Evolutionary conservation across 2,113 vertebrate species (phyloP), one percentile per base, ranked within the genome.

Genomic region (Apus apus): DNA sequence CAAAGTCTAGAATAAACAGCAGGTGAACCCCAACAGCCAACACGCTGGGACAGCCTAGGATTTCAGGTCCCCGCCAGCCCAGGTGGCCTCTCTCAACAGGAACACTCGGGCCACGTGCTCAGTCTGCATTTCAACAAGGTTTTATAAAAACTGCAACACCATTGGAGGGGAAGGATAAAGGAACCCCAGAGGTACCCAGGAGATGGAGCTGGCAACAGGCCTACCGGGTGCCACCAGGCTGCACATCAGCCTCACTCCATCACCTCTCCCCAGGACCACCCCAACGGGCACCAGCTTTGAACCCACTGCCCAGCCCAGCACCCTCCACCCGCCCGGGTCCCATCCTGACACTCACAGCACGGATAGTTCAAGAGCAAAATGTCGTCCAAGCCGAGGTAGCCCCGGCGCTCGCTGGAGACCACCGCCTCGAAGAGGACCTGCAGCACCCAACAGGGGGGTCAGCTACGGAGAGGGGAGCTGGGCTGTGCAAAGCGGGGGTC

Each of bases 291-390:
- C 20, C 54, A 80, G 34, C 34, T 51, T 54, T 22, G 0, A 60
- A 56, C 3, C 17, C n/a, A 3, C 38, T 34, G 34, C 64, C 64
- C 64, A 76, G 34, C 43, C n/a, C 36, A n/a, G 2, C 62, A 60
- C 32, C n/a, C 57, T 15, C 6, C 8, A 15, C 34, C 26, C 53
- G 15, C 54, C 15, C 3, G 0, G 19, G 11, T n/a, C 36, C 71
- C 85, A 12, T 5, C 36, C 2, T 0, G 2, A 32, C 94, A 99
- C 99, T 99, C 98, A 99, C 99, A 99, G 93, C 99, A 99, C 1
- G 99, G 99, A 82, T 99, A 99, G 97, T 99, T 99, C 95, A 99
- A 97, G 67, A 99, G 98, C 97, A 99, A 96, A 94, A 99, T 99
- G 97, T 99, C 99, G 95, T 99, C 99, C 85, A 99, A 94, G 76